phyloP scores from a whole-genome alignment of 2,113 vertebrate genomes.

The Mola mola region DNA sequence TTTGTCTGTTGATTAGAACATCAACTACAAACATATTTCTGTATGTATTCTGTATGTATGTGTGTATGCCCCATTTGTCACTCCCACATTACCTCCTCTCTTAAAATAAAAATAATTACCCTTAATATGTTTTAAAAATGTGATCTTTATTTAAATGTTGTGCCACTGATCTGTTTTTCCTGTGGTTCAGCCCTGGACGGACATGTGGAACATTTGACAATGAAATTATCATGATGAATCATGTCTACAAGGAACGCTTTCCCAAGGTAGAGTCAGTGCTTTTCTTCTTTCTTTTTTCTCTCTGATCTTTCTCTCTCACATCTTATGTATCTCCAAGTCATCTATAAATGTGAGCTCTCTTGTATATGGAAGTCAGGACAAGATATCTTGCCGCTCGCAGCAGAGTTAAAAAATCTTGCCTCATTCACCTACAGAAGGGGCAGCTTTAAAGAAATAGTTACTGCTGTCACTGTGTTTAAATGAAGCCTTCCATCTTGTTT shows the following conservation, averaged over 20 bases:
- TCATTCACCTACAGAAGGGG: not conserved
- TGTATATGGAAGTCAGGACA: not conserved
- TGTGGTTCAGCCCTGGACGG: constrained; percentile 87
- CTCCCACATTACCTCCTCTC: no score
- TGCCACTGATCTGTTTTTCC: constrained; percentile 13
- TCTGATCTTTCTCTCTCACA: not conserved
- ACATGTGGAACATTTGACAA: constrained; percentile 91
- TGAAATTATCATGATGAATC: constrained; percentile 98
- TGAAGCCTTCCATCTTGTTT: constrained; percentile 36
- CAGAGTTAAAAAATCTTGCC: constrained; percentile 6
- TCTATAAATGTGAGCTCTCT: not conserved
- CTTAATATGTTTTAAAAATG: no score
- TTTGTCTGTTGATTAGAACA: not conserved
- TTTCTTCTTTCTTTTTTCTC: not conserved
- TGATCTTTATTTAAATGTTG: no score
- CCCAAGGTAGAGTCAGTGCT: constrained; percentile 85
- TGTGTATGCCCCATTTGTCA: no score
- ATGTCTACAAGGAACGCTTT: constrained; percentile 96
- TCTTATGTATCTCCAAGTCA: not conserved
- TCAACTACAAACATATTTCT: not conserved
- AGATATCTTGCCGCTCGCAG: no score
- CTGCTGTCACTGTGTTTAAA: constrained; percentile 19
- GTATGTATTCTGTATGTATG: not conserved
- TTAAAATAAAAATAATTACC: no score
- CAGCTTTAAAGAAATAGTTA: not conserved